Percentiles rank a stretch among this genome's conserved stretches.
Evolutionary conservation across 2,113 vertebrate species (phyloP).

Genomic region (Oreotrochilus melanogaster): DNA sequence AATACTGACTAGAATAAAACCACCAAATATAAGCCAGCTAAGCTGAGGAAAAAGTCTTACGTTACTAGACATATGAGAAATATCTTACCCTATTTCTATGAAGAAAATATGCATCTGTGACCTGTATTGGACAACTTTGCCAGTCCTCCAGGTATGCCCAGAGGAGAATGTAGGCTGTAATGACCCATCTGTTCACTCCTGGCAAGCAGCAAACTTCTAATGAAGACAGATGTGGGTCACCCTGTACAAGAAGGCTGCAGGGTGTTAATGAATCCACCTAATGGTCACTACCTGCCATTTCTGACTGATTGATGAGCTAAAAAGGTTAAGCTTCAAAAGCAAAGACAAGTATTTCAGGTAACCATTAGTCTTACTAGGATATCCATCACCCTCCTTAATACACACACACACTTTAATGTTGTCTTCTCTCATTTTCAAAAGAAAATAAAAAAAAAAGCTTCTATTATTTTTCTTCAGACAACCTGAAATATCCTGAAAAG

Average conservation of each 20-base stretch:
- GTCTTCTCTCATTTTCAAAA: not conserved
- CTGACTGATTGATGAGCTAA: constrained; percentile 80
- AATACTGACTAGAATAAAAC: not conserved
- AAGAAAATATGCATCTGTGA: constrained; percentile 50
- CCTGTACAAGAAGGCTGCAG: constrained; percentile 75
- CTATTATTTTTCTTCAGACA: not conserved
- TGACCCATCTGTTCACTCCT: constrained; percentile 85
- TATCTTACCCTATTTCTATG: not conserved
- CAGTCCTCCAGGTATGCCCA: constrained; percentile 81
- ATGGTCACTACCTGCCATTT: constrained; percentile 83
- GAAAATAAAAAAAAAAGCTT: not conserved
- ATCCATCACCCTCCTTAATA: constrained; percentile 39
- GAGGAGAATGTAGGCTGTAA: constrained; percentile 81
- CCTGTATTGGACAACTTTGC: constrained; percentile 73
- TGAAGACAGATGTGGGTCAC: constrained; percentile 88
- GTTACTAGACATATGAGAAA: not conserved
- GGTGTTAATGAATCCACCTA: constrained; percentile 86
- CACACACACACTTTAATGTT: constrained; percentile 5
- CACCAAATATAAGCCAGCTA: not conserved
- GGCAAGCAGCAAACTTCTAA: constrained; percentile 83
- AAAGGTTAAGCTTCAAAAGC: constrained; percentile 79
- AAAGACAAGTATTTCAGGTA: constrained; percentile 70
- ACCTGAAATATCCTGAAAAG: constrained; percentile 31
- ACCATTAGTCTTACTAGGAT: constrained; percentile 70
- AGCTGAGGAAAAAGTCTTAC: not conserved